Evolutionary conservation across 2,888 invertebrate species (phyloP).

Genomic region (Limnephilus marmoratus): DNA sequence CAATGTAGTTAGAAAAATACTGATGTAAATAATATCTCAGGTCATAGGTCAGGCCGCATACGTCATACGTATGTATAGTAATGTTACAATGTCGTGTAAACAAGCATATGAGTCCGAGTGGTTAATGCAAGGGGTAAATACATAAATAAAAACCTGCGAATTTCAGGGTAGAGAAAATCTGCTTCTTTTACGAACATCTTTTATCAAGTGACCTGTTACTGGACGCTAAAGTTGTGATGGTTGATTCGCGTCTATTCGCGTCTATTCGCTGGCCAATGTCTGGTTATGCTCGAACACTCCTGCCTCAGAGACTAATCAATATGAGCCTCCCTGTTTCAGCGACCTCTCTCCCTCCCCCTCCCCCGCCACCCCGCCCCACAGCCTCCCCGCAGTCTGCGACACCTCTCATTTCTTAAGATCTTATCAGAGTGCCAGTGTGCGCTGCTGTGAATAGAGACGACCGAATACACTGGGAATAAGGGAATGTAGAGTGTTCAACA

Average conservation of each 20-base stretch:
- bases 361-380: conserved; percentile 26
- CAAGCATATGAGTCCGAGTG: no score
- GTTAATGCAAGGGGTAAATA: background rate
- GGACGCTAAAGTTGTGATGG: background rate
- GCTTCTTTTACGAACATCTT: background rate
- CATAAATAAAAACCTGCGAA: background rate
- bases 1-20: background rate
- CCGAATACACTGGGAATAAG: conserved; percentile 13
- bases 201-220: background rate
- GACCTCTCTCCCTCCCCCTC: conserved; percentile 50
- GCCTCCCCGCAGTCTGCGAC: conserved; percentile 56
- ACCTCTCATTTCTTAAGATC: conserved; percentile 67
- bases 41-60: no score
- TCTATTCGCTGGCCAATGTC: conserved; percentile 55
- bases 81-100: no score
- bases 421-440: conserved; percentile 56
- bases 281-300: conserved; percentile 64
- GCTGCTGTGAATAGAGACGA: conserved; percentile 46
- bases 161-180: background rate
- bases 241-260: conserved; percentile 46
- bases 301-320: conserved; percentile 65
- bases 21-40: no score
- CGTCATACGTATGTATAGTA: no score
- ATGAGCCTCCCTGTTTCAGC: conserved; percentile 63
- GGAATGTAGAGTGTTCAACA: background rate